A percentile compares a stretch with the other conserved stretches of the same genome.
Evolutionary conservation across 2,113 vertebrate species (phyloP).

Genomic region (Pelecanus crispus): DNA sequence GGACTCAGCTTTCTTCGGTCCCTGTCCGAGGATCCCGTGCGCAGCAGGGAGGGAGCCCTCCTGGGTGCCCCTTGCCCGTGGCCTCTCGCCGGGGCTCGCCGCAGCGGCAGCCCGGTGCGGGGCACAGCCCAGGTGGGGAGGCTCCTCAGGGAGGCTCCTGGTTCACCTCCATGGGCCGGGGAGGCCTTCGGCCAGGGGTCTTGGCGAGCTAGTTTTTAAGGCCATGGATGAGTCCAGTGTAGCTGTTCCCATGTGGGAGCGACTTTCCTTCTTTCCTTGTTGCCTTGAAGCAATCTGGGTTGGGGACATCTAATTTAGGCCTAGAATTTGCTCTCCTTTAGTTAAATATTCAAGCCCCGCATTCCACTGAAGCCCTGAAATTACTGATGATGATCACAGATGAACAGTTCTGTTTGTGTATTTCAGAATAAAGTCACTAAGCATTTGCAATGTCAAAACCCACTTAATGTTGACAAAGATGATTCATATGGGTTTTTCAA

Average conservation of each 20-base stretch:
- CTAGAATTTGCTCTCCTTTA: not conserved
- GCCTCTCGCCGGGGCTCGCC: not conserved
- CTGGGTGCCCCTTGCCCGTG: not conserved
- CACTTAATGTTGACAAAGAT: not conserved
- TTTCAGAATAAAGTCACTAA: not conserved
- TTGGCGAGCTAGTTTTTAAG: not conserved
- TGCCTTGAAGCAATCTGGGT: not conserved
- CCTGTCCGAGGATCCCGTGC: not conserved
- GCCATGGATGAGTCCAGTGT: not conserved
- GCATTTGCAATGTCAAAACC: not conserved
- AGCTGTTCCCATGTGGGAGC: not conserved
- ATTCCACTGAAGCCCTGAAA: not conserved
- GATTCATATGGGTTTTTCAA: not conserved
- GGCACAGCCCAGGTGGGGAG: not conserved
- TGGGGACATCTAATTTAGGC: not conserved
- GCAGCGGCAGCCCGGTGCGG: not conserved
- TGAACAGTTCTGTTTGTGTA: not conserved
- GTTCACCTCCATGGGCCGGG: not conserved
- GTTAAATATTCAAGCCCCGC: not conserved
- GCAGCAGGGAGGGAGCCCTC: not conserved
- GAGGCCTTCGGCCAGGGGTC: not conserved
- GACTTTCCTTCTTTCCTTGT: not conserved
- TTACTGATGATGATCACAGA: not conserved
- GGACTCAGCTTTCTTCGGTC: not conserved
- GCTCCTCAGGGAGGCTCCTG: not conserved